phyloP scores from a whole-genome alignment of 2,888 invertebrate species.

The Macrosoma leucophasiata region DNA sequence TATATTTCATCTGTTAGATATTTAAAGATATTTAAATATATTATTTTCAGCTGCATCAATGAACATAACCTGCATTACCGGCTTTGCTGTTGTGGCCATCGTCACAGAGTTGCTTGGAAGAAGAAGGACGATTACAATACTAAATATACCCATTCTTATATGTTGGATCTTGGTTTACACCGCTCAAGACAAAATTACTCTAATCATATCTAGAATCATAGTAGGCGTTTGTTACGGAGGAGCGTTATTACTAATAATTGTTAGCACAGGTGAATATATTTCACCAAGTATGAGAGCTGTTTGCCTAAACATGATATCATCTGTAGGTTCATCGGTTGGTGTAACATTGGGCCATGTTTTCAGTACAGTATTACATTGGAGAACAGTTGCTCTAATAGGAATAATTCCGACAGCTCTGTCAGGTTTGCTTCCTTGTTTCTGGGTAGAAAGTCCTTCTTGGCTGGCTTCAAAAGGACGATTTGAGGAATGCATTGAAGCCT shows the following conservation, averaged over 20 bases:
- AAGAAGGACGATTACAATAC: constrained; percentile 20
- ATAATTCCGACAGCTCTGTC: constrained; percentile 22
- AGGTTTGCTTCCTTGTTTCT: constrained; percentile 26
- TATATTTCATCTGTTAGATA: too few species aligned
- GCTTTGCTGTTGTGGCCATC: constrained; percentile 20
- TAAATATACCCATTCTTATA: constrained; percentile 21
- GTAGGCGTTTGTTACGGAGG: constrained; percentile 28
- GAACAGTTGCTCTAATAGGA: constrained; percentile 26
- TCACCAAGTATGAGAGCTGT: constrained; percentile 24
- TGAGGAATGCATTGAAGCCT: constrained; percentile 25
- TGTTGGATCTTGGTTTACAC: constrained; percentile 26
- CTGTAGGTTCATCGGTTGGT: constrained; percentile 22
- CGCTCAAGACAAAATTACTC: constrained; percentile 15
- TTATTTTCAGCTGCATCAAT: constrained; percentile 25
- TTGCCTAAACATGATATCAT: constrained; percentile 19
- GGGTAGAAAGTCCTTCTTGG: constrained; percentile 32
- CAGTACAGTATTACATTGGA: constrained; percentile 27
- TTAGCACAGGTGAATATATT: constrained; percentile 28
- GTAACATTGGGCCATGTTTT: constrained; percentile 24
- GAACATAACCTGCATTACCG: constrained; percentile 21
- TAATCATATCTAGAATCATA: constrained; percentile 23
- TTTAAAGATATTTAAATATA: too few species aligned
- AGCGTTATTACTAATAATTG: constrained; percentile 20
- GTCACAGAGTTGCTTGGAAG: constrained; percentile 25
- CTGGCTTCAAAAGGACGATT: constrained; percentile 32